Conservation (phyloP, 1,140 invertebrate species). For the Leptinotarsa lineolata region DNA sequence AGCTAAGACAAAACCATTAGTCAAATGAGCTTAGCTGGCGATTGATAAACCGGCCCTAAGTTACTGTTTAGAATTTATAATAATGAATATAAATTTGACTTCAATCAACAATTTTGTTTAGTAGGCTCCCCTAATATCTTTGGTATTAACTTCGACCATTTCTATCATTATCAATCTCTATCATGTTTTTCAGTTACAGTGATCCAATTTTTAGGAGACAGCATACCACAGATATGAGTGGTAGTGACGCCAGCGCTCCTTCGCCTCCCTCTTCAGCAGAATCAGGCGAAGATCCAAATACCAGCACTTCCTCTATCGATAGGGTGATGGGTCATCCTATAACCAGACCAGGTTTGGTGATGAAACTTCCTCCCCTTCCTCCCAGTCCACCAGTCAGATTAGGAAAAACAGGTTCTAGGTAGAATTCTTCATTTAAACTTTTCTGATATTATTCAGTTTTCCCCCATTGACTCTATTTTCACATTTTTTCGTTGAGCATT, state of each 20-base stretch:
- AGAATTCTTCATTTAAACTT: too few species aligned
- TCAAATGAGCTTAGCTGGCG: too few species aligned
- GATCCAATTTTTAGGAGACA: constrained; percentile 50
- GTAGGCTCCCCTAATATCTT: too few species aligned
- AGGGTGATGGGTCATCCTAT: constrained; percentile 53
- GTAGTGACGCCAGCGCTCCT: constrained; percentile 38
- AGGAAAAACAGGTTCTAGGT: constrained; percentile 19
- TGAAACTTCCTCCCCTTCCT: constrained; percentile 51
- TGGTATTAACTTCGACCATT: background rate
- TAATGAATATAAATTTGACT: too few species aligned
- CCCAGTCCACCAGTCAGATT: constrained; percentile 46
- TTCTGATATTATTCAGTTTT: too few species aligned
- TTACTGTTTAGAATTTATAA: too few species aligned
- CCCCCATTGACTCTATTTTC: too few species aligned
- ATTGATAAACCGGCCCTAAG: too few species aligned
- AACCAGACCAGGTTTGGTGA: constrained; percentile 44
- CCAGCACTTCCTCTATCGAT: constrained; percentile 48
- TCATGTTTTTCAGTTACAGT: constrained; percentile 46
- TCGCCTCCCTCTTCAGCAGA: constrained; percentile 53
- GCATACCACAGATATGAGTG: constrained; percentile 39
- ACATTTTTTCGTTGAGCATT: too few species aligned
- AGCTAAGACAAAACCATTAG: too few species aligned
- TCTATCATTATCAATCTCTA: background rate
- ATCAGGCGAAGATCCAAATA: constrained; percentile 42
- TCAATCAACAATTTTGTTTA: too few species aligned